Percentiles rank a stretch among this genome's conserved stretches.
Evolutionary conservation across 2,888 invertebrate genomes (phyloP).

Genomic region (Cataglyphis livida): DNA sequence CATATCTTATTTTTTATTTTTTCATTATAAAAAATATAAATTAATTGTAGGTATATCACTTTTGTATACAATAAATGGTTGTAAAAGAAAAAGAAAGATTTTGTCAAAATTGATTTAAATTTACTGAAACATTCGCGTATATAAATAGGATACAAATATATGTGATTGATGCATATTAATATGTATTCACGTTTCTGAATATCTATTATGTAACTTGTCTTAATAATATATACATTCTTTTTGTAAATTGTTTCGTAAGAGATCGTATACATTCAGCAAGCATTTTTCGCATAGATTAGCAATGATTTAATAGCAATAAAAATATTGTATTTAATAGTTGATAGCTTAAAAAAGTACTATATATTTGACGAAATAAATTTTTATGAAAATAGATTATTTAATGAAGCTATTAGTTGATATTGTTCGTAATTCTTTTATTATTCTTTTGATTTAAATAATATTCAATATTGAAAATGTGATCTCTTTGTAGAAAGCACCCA

Average conservation of each 20-base stretch:
- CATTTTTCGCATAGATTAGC: conserved; percentile 25
- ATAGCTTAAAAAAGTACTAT: not conserved
- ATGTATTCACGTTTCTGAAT: conserved; percentile 66
- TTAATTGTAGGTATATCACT: not conserved
- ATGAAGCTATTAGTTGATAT: not conserved
- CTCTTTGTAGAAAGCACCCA: conserved; percentile 56
- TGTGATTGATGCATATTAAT: conserved; percentile 76
- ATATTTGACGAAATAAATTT: not conserved
- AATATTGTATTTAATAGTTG: not conserved
- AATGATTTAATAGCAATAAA: not conserved
- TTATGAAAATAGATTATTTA: not conserved
- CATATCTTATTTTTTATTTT: not conserved
- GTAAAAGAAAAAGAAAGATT: not conserved
- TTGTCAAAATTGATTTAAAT: conserved; percentile 66
- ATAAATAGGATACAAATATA: conserved; percentile 85
- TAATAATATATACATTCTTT: conserved; percentile 77
- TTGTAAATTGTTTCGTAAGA: conserved; percentile 65
- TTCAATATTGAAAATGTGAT: conserved; percentile 51
- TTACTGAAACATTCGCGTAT: conserved; percentile 82
- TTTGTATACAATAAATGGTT: conserved; percentile 1
- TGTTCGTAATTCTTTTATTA: not conserved
- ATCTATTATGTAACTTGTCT: conserved; percentile 64
- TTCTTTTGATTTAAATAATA: not conserved
- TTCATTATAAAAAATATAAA: not conserved
- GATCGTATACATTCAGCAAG: conserved; percentile 43